phyloP scores from a whole-genome alignment of 2,113 vertebrate genomes.

The Megatriorchis doriae region DNA sequence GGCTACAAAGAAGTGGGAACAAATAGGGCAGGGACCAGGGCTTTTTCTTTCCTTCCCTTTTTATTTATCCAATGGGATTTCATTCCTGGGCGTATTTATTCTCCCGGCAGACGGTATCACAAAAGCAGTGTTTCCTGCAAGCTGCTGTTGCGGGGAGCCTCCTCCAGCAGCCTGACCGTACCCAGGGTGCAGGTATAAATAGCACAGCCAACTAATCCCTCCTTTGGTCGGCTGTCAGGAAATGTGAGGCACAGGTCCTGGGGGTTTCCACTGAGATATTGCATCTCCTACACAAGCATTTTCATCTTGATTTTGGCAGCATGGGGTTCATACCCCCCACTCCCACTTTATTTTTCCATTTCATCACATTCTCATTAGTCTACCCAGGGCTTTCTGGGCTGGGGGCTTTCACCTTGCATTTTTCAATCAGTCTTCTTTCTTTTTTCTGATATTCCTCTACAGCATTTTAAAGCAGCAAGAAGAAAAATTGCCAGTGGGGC shows the following conservation, averaged over 20 bases:
- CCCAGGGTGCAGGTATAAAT: not conserved
- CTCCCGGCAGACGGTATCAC: not conserved
- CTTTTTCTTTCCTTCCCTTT: slow-evolving; percentile 30
- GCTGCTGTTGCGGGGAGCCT: not conserved
- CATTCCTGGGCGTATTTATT: not conserved
- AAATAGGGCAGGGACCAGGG: slow-evolving; percentile 6
- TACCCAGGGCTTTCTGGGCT: not conserved
- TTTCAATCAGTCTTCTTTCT: not conserved
- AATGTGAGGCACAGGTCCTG: not conserved
- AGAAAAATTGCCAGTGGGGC: not conserved
- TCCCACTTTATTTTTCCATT: not conserved
- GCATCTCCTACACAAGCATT: not conserved
- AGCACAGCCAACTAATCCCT: not conserved
- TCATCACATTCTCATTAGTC: not conserved
- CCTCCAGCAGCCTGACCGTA: not conserved
- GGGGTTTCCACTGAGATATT: not conserved
- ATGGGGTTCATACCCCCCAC: not conserved
- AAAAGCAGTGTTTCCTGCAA: not conserved
- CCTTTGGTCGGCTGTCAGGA: not conserved
- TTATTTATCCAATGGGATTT: not conserved
- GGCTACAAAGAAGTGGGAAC: slow-evolving; percentile 3
- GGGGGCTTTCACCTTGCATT: not conserved
- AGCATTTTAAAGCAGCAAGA: not conserved
- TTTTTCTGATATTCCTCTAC: not conserved
- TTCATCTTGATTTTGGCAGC: not conserved